Percentiles rank a stretch among this genome's conserved stretches.
These are phyloP conservation scores for Heterochromis multidens DNA, from an alignment of 2,113 vertebrate species.

Conservation along the genomic window DNA sequence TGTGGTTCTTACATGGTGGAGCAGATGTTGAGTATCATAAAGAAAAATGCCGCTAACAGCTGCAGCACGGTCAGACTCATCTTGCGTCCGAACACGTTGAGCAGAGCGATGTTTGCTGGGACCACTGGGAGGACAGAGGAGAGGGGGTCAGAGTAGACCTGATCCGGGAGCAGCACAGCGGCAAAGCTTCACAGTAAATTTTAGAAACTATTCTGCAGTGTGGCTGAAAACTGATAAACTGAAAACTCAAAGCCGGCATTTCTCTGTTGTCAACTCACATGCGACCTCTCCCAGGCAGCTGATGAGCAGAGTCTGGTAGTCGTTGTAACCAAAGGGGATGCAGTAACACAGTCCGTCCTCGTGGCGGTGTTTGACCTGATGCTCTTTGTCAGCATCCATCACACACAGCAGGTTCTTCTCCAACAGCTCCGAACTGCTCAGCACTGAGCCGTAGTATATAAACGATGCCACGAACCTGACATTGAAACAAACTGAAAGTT, in stretches of 20 bases:
- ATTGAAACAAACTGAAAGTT: not conserved
- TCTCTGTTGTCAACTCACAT: conserved; percentile 63
- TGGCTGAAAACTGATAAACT: not conserved
- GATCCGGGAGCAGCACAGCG: not conserved
- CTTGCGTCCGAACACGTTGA: conserved; percentile 85
- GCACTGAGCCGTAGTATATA: conserved; percentile 87
- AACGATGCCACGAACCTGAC: conserved; percentile 92
- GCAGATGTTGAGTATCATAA: conserved; percentile 89
- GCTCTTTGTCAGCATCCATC: conserved; percentile 1
- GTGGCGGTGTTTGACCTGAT: conserved; percentile 47
- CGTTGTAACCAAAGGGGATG: conserved; percentile 73
- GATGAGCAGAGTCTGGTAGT: conserved; percentile 91
- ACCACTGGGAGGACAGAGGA: conserved; percentile 75
- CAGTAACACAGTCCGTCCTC: conserved; percentile 81
- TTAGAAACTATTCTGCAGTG: not conserved
- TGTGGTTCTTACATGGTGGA: conserved; percentile 81
- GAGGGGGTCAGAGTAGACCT: not conserved
- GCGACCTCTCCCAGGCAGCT: conserved; percentile 88
- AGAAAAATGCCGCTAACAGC: conserved; percentile 81
- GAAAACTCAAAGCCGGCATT: not conserved
- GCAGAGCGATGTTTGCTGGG: conserved; percentile 85
- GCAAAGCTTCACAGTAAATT: not conserved
- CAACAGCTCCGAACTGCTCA: conserved; percentile 88
- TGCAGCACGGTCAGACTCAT: conserved; percentile 82
- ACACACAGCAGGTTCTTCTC: conserved; percentile 85